A percentile compares a stretch with the other conserved stretches of the same genome.
These are phyloP conservation scores for Lagria hirta DNA, from an alignment of 2,888 invertebrate genomes.

Conservation along the genomic window DNA sequence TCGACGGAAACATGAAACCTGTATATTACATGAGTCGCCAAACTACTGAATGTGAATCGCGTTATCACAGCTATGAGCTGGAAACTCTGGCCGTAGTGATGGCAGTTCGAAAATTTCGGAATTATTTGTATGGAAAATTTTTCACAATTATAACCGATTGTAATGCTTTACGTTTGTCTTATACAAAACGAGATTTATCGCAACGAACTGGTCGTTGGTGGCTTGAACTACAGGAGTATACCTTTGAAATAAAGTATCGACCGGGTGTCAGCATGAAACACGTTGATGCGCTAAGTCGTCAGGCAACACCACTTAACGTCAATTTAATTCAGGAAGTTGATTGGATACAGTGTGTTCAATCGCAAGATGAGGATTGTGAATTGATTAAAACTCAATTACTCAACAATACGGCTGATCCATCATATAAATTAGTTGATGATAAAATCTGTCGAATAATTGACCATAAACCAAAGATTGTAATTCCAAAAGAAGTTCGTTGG, in stretches of 20 bases:
- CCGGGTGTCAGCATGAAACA: slow-evolving; percentile 35
- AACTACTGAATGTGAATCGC: slow-evolving; percentile 37
- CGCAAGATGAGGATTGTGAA: no score
- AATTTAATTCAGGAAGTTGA: no score
- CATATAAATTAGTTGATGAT: no score
- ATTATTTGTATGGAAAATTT: slow-evolving; percentile 38
- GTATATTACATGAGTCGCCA: slow-evolving; percentile 43
- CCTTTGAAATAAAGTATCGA: slow-evolving; percentile 30
- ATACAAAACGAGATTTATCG: slow-evolving; percentile 40
- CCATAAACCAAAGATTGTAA: no score
- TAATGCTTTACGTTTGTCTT: slow-evolving; percentile 35
- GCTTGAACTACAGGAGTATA: slow-evolving; percentile 32
- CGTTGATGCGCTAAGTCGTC: slow-evolving; percentile 40
- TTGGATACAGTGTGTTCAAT: no score
- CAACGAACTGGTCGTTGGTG: slow-evolving; percentile 40
- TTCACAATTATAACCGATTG: slow-evolving; percentile 43
- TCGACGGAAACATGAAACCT: slow-evolving; percentile 38
- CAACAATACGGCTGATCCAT: no score
- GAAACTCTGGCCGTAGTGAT: slow-evolving; percentile 39
- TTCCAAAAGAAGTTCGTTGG: no score
- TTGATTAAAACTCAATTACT: no score
- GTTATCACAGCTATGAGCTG: slow-evolving; percentile 45
- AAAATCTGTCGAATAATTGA: no score
- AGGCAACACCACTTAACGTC: no score
- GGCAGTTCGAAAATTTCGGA: slow-evolving; percentile 35